These are phyloP conservation scores for Phylloscopus collybita DNA, from an alignment of 2,797 vertebrate species.

Conservation along the genomic window DNA sequence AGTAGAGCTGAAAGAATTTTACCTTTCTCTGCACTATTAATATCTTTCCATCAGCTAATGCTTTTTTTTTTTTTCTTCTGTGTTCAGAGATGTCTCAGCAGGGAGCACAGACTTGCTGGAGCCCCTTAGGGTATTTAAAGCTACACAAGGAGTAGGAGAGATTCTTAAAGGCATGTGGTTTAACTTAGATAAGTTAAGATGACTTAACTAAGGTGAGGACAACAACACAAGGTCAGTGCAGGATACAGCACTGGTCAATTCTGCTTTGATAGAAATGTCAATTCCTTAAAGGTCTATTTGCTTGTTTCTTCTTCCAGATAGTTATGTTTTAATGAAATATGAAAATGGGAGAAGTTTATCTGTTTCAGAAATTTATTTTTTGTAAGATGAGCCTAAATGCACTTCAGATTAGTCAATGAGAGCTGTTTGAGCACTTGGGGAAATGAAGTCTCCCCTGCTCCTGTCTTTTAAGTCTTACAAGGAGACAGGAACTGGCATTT, in stretches of 20 bases:
- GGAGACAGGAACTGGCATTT: not conserved
- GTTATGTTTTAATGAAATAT: not conserved
- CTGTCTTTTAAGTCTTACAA: not conserved
- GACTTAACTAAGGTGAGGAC: not conserved
- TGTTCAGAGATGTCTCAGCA: not conserved
- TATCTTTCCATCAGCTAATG: not conserved
- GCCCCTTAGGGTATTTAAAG: not conserved
- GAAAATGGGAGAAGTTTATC: not conserved
- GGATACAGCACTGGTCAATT: not conserved
- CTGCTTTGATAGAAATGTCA: not conserved
- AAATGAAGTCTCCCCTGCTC: not conserved
- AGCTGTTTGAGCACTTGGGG: not conserved
- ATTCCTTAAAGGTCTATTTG: not conserved
- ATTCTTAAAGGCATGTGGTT: not conserved
- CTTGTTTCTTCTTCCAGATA: not conserved
- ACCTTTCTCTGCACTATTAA: constrained; percentile 38
- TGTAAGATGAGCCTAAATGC: not conserved
- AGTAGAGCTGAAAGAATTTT: not conserved
- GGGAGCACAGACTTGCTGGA: not conserved
- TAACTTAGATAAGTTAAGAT: not conserved
- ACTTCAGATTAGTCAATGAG: not conserved
- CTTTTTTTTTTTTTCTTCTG: not conserved
- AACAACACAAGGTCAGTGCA: not conserved
- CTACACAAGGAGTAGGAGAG: not conserved
- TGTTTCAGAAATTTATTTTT: not conserved